phyloP scores from a whole-genome alignment of 1,140 invertebrate species.

The Cyrtorhinus lividipennis region DNA sequence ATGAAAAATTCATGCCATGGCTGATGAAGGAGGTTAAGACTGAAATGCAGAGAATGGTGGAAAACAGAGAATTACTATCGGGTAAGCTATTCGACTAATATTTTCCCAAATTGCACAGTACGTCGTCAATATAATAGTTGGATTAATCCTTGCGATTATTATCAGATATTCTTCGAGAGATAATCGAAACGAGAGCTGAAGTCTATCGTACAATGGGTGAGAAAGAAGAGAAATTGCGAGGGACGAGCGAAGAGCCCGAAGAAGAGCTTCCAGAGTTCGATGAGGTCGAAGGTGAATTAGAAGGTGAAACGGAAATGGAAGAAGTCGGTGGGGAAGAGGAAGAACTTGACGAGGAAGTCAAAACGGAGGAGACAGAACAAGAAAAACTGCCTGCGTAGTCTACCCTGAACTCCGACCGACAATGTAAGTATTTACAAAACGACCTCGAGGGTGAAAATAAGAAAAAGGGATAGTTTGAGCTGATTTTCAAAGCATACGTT shows the following conservation, averaged over 20 bases:
- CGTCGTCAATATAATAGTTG: neutral
- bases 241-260: conserved; percentile 1
- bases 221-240: conserved; percentile 4
- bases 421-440: conserved; percentile 14
- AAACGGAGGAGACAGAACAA: conserved; percentile 6
- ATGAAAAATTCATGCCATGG: conserved; percentile 78
- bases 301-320: neutral
- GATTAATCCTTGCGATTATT: conserved; percentile 2
- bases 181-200: conserved; percentile 51
- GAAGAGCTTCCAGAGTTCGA: conserved; percentile 9
- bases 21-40: conserved; percentile 62
- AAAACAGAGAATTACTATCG: conserved; percentile 59
- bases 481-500: no score
- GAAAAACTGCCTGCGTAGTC: conserved; percentile 2
- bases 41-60: conserved; percentile 61
- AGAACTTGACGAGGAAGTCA: conserved; percentile 13
- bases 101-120: neutral
- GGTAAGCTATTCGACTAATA: conserved; percentile 32
- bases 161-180: conserved; percentile 55
- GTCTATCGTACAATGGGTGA: conserved; percentile 36
- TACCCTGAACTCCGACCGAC: neutral
- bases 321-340: conserved; percentile 27
- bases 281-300: conserved; percentile 5
- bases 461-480: no score
- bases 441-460: no score